These are phyloP conservation scores for Pocillopora grandis DNA, from an alignment of 92 coral and sea anemone species.

Conservation along the genomic window DNA sequence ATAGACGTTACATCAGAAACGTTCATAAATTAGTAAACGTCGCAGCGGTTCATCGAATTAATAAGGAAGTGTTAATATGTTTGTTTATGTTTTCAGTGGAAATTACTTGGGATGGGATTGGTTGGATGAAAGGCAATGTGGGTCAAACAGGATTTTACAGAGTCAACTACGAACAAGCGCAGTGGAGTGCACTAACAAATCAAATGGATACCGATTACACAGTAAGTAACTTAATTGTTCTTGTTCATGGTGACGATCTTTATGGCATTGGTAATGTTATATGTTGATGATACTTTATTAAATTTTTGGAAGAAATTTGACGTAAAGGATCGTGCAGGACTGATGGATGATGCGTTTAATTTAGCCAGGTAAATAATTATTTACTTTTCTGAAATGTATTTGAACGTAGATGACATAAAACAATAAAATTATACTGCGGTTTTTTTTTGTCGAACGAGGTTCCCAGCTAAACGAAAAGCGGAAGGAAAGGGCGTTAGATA, in stretches of 20 bases:
- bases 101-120: conserved; percentile 72
- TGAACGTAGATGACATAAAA: background rate
- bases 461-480: too few species aligned
- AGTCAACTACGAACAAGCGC: conserved; percentile 68
- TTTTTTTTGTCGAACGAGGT: too few species aligned
- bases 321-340: conserved; percentile 77
- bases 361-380: conserved; percentile 61
- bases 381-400: background rate
- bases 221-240: conserved; percentile 29
- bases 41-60: too few species aligned
- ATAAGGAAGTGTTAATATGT: background rate
- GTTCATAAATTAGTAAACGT: too few species aligned
- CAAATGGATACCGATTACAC: conserved; percentile 46
- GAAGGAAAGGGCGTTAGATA: too few species aligned
- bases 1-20: too few species aligned
- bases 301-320: conserved; percentile 33
- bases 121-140: conserved; percentile 79
- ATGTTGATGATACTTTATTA: background rate
- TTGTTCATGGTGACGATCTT: too few species aligned
- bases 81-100: conserved; percentile 31
- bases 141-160: conserved; percentile 75
- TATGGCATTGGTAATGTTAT: too few species aligned
- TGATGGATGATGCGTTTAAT: conserved; percentile 82
- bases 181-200: conserved; percentile 61
- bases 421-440: too few species aligned